These are phyloP conservation scores for Aphaenogaster rudis DNA, from an alignment of 1,140 invertebrate genomes.

Conservation along the genomic window DNA sequence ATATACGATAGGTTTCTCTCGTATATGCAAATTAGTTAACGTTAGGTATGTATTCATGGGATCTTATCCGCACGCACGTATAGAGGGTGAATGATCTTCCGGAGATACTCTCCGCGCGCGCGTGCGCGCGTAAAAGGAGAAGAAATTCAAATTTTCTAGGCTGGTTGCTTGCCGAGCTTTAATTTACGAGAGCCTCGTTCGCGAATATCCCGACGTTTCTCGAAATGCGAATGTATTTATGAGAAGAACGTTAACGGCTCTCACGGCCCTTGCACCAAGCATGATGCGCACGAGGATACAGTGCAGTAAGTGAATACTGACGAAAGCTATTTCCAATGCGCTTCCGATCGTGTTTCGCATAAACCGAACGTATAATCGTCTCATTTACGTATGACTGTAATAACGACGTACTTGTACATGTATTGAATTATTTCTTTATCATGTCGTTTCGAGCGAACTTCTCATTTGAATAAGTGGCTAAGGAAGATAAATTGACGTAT, in stretches of 20 bases:
- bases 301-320: slow-evolving; percentile 58
- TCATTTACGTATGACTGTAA: slow-evolving; percentile 75
- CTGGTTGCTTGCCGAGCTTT: slow-evolving; percentile 30
- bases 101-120: slow-evolving; percentile 46
- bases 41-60: slow-evolving; percentile 77
- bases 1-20: slow-evolving; percentile 73
- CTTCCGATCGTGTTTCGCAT: slow-evolving; percentile 70
- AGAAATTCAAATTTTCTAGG: slow-evolving; percentile 76
- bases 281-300: slow-evolving; percentile 9
- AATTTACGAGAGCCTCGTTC: slow-evolving; percentile 52
- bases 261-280: background rate
- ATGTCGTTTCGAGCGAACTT: slow-evolving; percentile 54
- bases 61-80: slow-evolving; percentile 80
- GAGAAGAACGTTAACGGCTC: slow-evolving; percentile 49
- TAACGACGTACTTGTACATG: slow-evolving; percentile 73
- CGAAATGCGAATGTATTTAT: slow-evolving; percentile 49
- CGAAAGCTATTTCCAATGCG: slow-evolving; percentile 15
- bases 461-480: slow-evolving; percentile 73
- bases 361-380: slow-evolving; percentile 70
- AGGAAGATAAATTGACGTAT: slow-evolving; percentile 47
- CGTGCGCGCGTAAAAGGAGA: slow-evolving; percentile 60
- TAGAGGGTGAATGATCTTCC: slow-evolving; percentile 79
- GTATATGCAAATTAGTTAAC: slow-evolving; percentile 79
- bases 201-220: slow-evolving; percentile 36
- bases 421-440: slow-evolving; percentile 76